Percentiles rank a stretch among this genome's conserved stretches.
These are phyloP conservation scores for Paracentrotus lividus DNA, from an alignment of 53 echinoderm and acorn worm genomes.

Conservation along the genomic window DNA sequence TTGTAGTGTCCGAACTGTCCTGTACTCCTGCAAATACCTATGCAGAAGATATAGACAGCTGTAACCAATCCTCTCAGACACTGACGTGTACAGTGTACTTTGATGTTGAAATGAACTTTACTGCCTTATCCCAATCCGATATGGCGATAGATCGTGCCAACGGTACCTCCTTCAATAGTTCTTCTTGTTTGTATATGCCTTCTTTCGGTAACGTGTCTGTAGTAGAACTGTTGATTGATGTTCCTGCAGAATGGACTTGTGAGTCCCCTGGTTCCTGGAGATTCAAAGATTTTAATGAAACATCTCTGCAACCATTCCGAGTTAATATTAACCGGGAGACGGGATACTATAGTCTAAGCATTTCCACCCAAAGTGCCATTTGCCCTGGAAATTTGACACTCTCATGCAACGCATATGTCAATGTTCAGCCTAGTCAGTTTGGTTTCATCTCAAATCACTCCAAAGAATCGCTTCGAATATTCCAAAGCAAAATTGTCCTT, in stretches of 20 bases:
- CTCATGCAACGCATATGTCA: background rate
- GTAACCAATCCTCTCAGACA: background rate
- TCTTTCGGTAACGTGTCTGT: conserved; percentile 29
- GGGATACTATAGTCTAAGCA: background rate
- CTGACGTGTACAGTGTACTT: background rate
- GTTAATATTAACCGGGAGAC: background rate
- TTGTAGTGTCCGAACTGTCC: background rate
- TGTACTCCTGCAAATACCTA: background rate
- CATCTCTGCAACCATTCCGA: conserved; percentile 28
- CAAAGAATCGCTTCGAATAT: background rate
- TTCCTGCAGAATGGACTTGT: conserved; percentile 51
- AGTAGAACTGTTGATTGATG: conserved; percentile 17
- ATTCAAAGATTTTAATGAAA: background rate
- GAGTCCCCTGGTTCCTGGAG: conserved; percentile 1
- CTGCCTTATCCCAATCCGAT: background rate
- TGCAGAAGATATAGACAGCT: background rate
- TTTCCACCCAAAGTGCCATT: background rate
- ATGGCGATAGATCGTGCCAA: background rate
- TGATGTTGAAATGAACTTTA: conserved; percentile 8
- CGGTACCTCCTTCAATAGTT: background rate
- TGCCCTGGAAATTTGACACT: background rate
- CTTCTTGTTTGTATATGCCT: background rate
- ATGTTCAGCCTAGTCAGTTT: background rate
- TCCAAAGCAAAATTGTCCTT: background rate
- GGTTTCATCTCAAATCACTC: background rate